These are phyloP conservation scores for Macrosteles quadrilineatus DNA, from an alignment of 1,140 invertebrate species.

Conservation along the genomic window DNA sequence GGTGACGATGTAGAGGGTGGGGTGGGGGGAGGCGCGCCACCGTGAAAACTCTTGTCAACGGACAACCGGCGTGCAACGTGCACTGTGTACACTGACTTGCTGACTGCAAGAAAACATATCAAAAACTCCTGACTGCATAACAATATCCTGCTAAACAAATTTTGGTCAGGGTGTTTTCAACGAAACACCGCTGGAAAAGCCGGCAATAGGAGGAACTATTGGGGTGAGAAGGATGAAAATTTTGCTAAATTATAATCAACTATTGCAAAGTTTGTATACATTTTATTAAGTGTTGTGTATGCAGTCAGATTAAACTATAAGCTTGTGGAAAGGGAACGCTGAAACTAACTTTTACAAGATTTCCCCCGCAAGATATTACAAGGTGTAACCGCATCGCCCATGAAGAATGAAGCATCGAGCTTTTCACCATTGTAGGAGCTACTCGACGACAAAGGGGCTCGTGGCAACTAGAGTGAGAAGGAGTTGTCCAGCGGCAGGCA, in stretches of 20 bases:
- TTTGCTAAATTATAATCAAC: too few relatives aligned
- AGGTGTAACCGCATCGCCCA: too few relatives aligned
- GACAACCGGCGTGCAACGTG: neutral
- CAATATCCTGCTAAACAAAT: neutral
- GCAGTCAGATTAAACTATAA: too few relatives aligned
- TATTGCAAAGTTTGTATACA: too few relatives aligned
- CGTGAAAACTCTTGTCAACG: constrained; percentile 23
- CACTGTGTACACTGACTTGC: neutral
- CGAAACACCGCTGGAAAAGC: neutral
- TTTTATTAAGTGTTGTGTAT: too few relatives aligned
- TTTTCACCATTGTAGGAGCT: too few relatives aligned
- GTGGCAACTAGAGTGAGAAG: neutral
- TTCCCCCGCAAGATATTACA: too few relatives aligned
- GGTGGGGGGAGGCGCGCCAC: neutral
- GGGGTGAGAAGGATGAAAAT: too few relatives aligned
- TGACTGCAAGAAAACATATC: neutral
- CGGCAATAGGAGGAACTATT: neutral
- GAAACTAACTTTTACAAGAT: too few relatives aligned
- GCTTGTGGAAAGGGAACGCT: too few relatives aligned
- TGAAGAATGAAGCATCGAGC: too few relatives aligned
- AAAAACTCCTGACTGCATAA: neutral
- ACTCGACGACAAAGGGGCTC: neutral
- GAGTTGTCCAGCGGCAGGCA: neutral
- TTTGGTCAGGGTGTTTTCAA: neutral
- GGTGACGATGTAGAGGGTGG: neutral